These are phyloP conservation scores for Oligia fasciuncula DNA, from an alignment of 2,888 invertebrate genomes.

Conservation along the genomic window DNA sequence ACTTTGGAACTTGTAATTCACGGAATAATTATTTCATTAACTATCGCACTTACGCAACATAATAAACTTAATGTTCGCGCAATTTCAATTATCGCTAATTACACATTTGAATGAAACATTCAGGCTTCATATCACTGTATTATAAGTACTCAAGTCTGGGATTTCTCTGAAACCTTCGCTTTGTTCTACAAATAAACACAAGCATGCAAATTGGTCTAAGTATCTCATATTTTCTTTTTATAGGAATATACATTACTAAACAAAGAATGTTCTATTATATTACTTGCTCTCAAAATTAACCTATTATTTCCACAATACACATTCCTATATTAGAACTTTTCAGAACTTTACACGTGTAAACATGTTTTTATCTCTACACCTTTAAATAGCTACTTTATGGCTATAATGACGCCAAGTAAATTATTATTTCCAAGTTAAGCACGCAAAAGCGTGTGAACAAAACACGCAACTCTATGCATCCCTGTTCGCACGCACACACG, in stretches of 20 bases:
- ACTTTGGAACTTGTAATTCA: constrained; percentile 50
- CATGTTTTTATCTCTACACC: not conserved
- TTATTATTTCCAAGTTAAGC: constrained; percentile 13
- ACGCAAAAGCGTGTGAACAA: constrained; percentile 18
- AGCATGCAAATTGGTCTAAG: constrained; percentile 47
- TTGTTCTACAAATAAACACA: constrained; percentile 23
- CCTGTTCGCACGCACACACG: constrained; percentile 57
- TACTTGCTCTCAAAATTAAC: not conserved
- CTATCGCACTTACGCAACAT: constrained; percentile 27
- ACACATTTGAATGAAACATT: constrained; percentile 37
- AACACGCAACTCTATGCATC: constrained; percentile 47
- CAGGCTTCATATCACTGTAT: constrained; percentile 38
- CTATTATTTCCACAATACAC: constrained; percentile 14
- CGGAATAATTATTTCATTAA: constrained; percentile 47
- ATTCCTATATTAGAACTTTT: constrained; percentile 1
- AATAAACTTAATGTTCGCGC: constrained; percentile 23
- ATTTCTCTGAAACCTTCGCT: constrained; percentile 24
- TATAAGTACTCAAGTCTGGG: constrained; percentile 32
- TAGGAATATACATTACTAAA: constrained; percentile 14
- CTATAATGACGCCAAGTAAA: constrained; percentile 9
- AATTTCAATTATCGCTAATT: constrained; percentile 27
- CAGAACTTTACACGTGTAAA: not conserved
- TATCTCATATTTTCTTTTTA: constrained; percentile 13
- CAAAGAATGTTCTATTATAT: not conserved
- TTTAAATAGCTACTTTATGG: not conserved